A percentile compares a stretch with the other conserved stretches of the same genome.
Conservation (phyloP, 2,797 vertebrate species). For the Labeo calbasu region DNA sequence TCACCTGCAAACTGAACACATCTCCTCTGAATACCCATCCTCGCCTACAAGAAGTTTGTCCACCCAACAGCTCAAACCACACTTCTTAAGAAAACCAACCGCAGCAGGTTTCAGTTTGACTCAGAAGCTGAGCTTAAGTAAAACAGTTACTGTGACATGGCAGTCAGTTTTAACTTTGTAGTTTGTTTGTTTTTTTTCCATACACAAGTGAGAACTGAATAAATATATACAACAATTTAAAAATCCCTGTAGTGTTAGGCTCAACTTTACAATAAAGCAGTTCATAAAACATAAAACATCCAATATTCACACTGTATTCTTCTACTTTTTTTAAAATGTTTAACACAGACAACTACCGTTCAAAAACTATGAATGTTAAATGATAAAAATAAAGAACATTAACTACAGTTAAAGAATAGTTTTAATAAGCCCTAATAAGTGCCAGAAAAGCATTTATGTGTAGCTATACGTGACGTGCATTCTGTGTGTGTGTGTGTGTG, state of each 20-base stretch:
- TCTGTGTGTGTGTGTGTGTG: background rate
- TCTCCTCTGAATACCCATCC: background rate
- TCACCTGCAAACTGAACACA: background rate
- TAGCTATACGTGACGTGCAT: background rate
- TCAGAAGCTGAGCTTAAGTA: background rate
- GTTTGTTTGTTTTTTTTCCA: too few relatives aligned
- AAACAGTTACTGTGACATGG: background rate
- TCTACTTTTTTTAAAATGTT: background rate
- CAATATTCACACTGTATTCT: background rate
- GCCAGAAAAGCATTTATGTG: background rate
- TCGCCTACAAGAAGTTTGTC: background rate
- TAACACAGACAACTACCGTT: background rate
- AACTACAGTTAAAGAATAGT: background rate
- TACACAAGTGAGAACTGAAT: too few relatives aligned
- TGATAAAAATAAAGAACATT: background rate
- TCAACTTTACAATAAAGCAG: too few relatives aligned
- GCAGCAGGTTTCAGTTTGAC: too few relatives aligned
- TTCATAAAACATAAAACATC: background rate
- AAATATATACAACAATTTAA: background rate
- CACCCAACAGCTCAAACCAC: background rate
- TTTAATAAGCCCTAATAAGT: background rate
- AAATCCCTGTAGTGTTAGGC: too few relatives aligned
- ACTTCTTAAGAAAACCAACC: background rate
- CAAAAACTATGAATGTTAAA: background rate
- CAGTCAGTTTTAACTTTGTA: background rate